Evolutionary conservation across 2,888 invertebrate species (phyloP), one percentile per base, ranked within the genome.

Genomic region (Agrypnus murinus): DNA sequence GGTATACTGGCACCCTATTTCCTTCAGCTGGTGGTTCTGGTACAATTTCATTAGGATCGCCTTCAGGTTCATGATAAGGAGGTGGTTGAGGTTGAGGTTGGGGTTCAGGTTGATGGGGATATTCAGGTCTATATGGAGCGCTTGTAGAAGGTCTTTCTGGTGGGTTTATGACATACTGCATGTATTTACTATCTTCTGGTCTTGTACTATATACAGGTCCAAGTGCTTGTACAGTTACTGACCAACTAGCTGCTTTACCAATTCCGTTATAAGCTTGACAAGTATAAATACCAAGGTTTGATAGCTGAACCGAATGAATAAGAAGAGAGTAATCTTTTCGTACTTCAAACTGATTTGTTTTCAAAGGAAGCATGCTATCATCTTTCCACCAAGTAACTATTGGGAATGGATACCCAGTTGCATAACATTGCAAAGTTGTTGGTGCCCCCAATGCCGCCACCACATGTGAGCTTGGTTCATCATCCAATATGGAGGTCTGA

Each of bases 231-330:
- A 97, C 88, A 0, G 90, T 89, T 6, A 95, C 89, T 10, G 91
- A 89, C 91, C 94, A 93, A 53, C 93, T 92, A 0, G 92, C 92
- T 4, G 96, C 91, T 76, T 91, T 90, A 79, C 86, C 74, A 75
- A 90, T 83, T 1, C 94, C 95, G 82, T 97, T 97, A 85, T 93
- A 97, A 3, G 95, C 97, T 81, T 94, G 93, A 82, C 98, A 98
- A 5, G 92, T 93, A 86, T 98, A 98, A 58, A 92, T 89, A 3
- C 97, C 97, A 62, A 95, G 88, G 79, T 93, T 93, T 5, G 90
- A 89, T 15, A 92, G 80, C 36, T 90, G 88, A 10, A 97, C 91
- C 0, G 90, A 87, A 62, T 91, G 88, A 80, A 98, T 94, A 70
- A 91, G 88, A 50, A 98, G 87, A 1, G 93, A 91, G 84, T 91